Base-by-base conservation (phyloP, 2,797 vertebrate genomes). In the Mormyrops attenuatus region DNA sequence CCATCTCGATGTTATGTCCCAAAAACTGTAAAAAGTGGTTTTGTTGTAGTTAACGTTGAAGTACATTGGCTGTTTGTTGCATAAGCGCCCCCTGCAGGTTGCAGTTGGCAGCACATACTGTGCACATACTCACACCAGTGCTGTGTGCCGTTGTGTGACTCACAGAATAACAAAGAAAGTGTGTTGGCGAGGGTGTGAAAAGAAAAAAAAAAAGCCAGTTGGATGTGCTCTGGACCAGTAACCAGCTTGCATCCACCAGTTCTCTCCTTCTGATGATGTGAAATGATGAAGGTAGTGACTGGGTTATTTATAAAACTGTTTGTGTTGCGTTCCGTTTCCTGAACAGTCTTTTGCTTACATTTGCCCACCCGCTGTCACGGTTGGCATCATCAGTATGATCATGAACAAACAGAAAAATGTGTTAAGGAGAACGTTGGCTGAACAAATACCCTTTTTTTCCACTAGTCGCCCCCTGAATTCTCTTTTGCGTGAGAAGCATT, bases 321-420 rank as follows among this genome's bases (percentile, higher is more conserved):
- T 85, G 82, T 85, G 44, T 85, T 49, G 34, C 34, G 73, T 38
- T 77, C 69, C 41, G 30, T 77, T 77, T 77, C 69, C 69, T 77
- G 69, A 77, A 77, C 80, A 84, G 82, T 85, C 82, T 85, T 85
- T 47, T 85, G 44, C 44, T 85, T 85, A 85, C 44, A 85, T 44
- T 85, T 85, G 82, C 44, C 82, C n/a, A 85, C 82, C 82, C n/a
- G 20, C 82, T 47, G 82, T n/a, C 82, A 41, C 3, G 47, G 20
- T 85, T 49, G 82, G 82, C 82, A 9, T 44, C 47, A 22, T 85
- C 38, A 85, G 41, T 85, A 85, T n/a, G 82, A 85, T 50, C 38
- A 85, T 85, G 82, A 85, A n/a, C n/a, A 47, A 85, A 85, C n/a
- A 85, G 41, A 85, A 47, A 50, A 47, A 85, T 49, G 82, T 85